Base-by-base conservation (phyloP, 2,113 vertebrate species). In the Plestiodon gilberti region DNA sequence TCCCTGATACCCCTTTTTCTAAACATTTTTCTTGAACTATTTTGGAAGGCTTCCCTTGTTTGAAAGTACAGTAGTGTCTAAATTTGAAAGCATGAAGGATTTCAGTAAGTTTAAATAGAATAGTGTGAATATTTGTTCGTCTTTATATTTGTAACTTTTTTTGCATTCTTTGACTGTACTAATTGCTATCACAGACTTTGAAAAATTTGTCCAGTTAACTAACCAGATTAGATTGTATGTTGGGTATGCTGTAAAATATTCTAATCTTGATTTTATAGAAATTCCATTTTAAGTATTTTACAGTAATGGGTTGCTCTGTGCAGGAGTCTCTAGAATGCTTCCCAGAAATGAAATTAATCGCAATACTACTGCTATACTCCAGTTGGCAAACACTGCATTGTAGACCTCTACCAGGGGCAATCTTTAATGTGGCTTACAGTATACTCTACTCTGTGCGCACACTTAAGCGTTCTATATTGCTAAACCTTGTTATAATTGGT, bases 51-150 rank as follows among this genome's bases (percentile, higher is more conserved):
- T 52, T 81, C 20, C 43, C n/a, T 62, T 74, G 2, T 62, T 81
- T 91, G 79, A 81, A 87, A 89, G 74, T n/a, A n/a, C n/a, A n/a
- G n/a, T 64, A 52, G 65, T 88, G 73, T 64, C 62, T 91, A 82
- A 78, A 11, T 74, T 70, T 74, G 5, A 33, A 62, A 76, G n/a
- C 59, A 48, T 75, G 62, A 71, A 38, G 64, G 18, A 48, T 71
- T 87, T 35, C 77, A 88, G 40, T 76, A 70, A 78, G 48, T 80
- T 91, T 71, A 88, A 79, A 85, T 25, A 59, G 67, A 80, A 33
- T 74, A 62, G 28, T 15, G 30, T 82, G 59, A 59, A 52, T 64
- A 73, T 15, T 38, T 70, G 69, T 38, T 71, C 17, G 35, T 15
- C 35, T 71, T 71, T 20, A 38, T 71, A 71, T 38, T 38, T 18